These are phyloP conservation scores for Epistrophe eligans DNA, from an alignment of 2,888 invertebrate genomes.

Conservation along the genomic window DNA sequence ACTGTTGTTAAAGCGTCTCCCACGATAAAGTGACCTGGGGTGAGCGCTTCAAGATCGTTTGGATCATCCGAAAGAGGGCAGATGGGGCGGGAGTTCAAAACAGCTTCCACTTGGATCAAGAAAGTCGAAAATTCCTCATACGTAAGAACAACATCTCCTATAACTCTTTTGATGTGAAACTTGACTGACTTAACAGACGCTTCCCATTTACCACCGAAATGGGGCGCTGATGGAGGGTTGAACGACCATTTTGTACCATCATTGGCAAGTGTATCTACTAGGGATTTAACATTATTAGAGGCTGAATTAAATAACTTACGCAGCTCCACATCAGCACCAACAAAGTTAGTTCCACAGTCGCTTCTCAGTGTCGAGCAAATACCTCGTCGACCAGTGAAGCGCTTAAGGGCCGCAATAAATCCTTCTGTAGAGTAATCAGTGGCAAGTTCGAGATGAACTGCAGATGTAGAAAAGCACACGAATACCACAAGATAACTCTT, in stretches of 20 bases:
- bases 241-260: conserved; percentile 78
- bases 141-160: conserved; percentile 44
- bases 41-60: no score
- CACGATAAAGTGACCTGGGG: no score
- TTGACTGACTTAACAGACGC: conserved; percentile 50
- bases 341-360: conserved; percentile 65
- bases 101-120: conserved; percentile 50
- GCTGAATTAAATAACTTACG: no score
- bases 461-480: conserved; percentile 49
- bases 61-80: no score
- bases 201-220: conserved; percentile 70
- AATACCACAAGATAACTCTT: conserved; percentile 38
- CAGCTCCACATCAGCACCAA: no score
- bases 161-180: conserved; percentile 51
- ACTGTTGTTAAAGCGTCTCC: no score
- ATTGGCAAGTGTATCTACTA: conserved; percentile 41
- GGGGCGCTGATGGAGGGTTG: conserved; percentile 78
- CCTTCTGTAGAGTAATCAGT: conserved; percentile 53
- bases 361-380: conserved; percentile 49
- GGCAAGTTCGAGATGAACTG: conserved; percentile 46
- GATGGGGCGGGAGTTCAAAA: conserved; percentile 45
- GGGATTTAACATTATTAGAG: conserved; percentile 23
- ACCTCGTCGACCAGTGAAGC: conserved; percentile 52
- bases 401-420: conserved; percentile 55
- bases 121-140: conserved; percentile 60